Conservation (phyloP, 2,888 invertebrate genomes). For the Hecatera dysodea region DNA sequence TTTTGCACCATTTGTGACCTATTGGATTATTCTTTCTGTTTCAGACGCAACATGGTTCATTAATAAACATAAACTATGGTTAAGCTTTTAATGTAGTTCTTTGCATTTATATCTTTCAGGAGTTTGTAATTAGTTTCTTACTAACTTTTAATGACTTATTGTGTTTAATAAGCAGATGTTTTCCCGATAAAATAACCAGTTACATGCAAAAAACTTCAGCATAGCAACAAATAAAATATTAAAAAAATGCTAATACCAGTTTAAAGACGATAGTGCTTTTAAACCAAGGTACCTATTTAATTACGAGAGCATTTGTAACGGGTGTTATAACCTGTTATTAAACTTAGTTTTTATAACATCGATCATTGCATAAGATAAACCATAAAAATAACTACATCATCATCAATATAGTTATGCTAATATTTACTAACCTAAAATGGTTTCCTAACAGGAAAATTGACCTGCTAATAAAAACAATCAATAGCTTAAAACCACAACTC, state of each 20-base stretch:
- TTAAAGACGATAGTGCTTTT: not conserved
- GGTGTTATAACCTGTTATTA: not conserved
- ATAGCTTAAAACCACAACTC: constrained; percentile 6
- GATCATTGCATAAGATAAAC: not conserved
- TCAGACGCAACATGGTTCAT: not conserved
- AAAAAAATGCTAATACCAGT: not conserved
- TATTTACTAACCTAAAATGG: constrained; percentile 7
- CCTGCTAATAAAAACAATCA: constrained; percentile 21
- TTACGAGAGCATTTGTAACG: not conserved
- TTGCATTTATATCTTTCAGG: not conserved
- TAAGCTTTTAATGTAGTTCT: not conserved
- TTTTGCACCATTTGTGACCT: too few species aligned
- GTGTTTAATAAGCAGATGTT: not conserved
- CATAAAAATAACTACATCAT: not conserved
- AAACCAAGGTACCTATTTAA: not conserved
- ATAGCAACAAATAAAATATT: not conserved
- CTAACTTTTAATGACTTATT: not conserved
- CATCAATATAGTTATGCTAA: not conserved
- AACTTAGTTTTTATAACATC: not conserved
- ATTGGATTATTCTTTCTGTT: too few species aligned
- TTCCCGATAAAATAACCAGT: not conserved
- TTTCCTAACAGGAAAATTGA: constrained; percentile 42
- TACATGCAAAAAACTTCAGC: not conserved
- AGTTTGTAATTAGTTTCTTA: not conserved
- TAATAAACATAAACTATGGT: not conserved